Base-by-base conservation (phyloP, 2,888 invertebrate species). In the Tridacna gigas region DNA sequence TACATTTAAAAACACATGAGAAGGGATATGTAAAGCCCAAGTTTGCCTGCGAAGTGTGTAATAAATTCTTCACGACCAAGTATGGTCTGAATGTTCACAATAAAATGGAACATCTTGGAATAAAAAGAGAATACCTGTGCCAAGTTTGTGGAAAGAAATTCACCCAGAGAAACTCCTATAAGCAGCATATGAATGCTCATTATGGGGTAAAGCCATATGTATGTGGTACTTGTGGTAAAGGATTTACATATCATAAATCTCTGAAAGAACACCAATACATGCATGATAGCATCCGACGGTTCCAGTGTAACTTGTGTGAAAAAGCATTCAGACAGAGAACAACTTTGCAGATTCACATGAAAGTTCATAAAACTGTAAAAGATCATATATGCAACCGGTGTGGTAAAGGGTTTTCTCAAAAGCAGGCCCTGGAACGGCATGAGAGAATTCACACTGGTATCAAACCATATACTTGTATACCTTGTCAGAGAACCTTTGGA, bases 381-480 rank as follows among this genome's bases (percentile, higher is more conserved):
- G 94, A 94, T 74, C 94, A 94, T 86, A 89, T 90, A 0, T 95
- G 95, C 87, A 88, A 90, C 5, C 91, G 92, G 28, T 95, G 95
- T 89, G 94, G 95, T 22, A 95, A 94, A 83, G 84, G 94, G 65
- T 95, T 95, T 88, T 95, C 95, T 26, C 95, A 95, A 74, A 93
- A 94, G 25, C 95, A 95, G 82, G 92, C 95, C 15, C 86, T 95
- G 78, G 92, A 94, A 78, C 93, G 95, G 65, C 95, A 95, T 89
- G 94, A 94, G 80, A 92, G 95, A 91, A 95, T 95, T 91, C 95
- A 95, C 89, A 92, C 92, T 13, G 95, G 95, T 20, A 92, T 94
- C 69, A 91, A 94, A 78, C 93, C 93, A 12, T 95, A 94, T 80
- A 92, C 93, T 20, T 95, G 95, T 86, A 89, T 91, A 5, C 86